Percentiles rank a stretch among this genome's conserved stretches.
phyloP scores from a whole-genome alignment of 2,888 invertebrate species.

The Lepidocyrtoides sp. region DNA sequence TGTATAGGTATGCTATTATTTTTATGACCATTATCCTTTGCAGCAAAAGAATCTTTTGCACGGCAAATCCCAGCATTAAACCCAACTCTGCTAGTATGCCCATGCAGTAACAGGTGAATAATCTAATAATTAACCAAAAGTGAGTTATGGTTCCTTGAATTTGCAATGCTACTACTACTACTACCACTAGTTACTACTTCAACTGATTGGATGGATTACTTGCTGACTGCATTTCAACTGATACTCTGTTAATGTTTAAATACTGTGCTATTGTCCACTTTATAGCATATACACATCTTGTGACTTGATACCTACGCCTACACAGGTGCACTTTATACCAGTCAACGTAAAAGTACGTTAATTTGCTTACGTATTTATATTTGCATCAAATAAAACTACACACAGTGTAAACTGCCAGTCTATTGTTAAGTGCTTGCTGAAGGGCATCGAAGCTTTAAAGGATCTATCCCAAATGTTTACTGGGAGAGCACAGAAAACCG shows the following conservation, averaged over 20 bases:
- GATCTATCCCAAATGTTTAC: constrained; percentile 78
- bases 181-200: constrained; percentile 26
- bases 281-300: neutral
- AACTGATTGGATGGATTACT: constrained; percentile 57
- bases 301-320: too few species aligned
- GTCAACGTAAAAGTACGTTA: neutral
- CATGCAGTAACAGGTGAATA: constrained; percentile 59
- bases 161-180: constrained; percentile 20
- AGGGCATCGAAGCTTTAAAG: constrained; percentile 77
- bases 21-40: neutral
- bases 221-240: neutral
- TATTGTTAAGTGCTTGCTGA: constrained; percentile 67
- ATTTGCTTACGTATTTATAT: neutral
- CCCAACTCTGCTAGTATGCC: neutral
- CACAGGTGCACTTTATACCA: too few species aligned
- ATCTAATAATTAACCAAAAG: constrained; percentile 77
- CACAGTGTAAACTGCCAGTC: neutral
- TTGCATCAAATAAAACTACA: too few species aligned
- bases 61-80: neutral
- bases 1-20: too few species aligned
- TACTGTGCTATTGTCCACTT: constrained; percentile 27
- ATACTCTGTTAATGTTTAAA: constrained; percentile 8
- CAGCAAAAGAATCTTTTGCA: neutral
- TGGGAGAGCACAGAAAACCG: constrained; percentile 68
- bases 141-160: constrained; percentile 78